Evolutionary conservation across 2,888 invertebrate genomes (phyloP).

Genomic region (Seladonia tumulorum): DNA sequence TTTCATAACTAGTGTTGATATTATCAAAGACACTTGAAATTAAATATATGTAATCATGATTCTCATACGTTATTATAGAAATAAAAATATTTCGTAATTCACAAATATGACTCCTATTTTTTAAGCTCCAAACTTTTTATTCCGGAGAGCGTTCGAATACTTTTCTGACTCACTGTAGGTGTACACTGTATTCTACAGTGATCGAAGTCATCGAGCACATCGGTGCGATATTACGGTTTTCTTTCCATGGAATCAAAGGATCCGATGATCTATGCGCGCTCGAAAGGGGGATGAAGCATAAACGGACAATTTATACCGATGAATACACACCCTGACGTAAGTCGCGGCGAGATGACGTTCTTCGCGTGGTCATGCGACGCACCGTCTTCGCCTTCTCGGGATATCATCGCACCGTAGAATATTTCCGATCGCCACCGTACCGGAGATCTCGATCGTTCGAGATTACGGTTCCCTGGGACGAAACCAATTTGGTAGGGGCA

Average conservation of each 20-base stretch:
- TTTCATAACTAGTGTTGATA: no score
- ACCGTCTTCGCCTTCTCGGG: constrained; percentile 38
- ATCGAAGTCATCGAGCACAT: no score
- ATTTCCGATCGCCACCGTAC: constrained; percentile 34
- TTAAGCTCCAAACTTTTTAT: no score
- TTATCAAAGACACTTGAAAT: no score
- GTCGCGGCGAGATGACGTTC: constrained; percentile 54
- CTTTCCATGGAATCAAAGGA: not conserved
- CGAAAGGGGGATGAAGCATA: constrained; percentile 45
- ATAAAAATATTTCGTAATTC: no score
- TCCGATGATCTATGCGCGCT: constrained; percentile 18
- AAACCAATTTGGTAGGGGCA: not conserved
- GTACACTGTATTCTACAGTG: no score
- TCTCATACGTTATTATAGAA: no score
- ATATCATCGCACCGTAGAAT: constrained; percentile 40
- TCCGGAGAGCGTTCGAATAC: no score
- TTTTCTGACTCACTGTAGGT: no score
- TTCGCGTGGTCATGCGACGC: constrained; percentile 40
- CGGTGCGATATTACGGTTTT: not conserved
- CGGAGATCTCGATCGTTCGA: not conserved
- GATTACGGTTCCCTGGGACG: not conserved
- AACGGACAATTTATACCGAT: constrained; percentile 54
- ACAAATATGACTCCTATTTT: no score
- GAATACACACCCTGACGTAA: constrained; percentile 60
- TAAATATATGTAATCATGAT: no score